These are phyloP conservation scores for Columba janthina DNA, from an alignment of 2,113 vertebrate genomes.

Conservation along the genomic window DNA sequence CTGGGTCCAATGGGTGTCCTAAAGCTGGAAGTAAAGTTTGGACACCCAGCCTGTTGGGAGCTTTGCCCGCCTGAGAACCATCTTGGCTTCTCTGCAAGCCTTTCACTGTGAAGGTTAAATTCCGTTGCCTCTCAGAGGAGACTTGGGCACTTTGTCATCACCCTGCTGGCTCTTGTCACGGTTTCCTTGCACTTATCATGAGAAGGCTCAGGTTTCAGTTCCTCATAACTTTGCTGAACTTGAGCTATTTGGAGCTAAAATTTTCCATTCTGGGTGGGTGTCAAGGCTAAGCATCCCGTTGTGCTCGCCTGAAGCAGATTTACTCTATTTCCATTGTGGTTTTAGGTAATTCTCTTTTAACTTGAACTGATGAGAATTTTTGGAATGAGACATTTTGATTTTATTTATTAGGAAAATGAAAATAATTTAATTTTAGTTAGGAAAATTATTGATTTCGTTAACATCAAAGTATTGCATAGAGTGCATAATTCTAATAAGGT, in stretches of 20 bases:
- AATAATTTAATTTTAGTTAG: neutral
- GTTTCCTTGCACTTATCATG: neutral
- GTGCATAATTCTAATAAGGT: neutral
- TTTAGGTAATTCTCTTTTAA: neutral
- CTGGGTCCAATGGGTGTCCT: neutral
- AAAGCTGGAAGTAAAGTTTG: neutral
- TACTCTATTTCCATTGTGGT: neutral
- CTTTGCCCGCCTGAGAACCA: neutral
- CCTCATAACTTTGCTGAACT: neutral
- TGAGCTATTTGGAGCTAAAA: neutral
- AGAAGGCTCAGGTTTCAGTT: slow-evolving; percentile 3
- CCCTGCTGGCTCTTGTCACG: neutral
- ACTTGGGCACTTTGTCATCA: neutral
- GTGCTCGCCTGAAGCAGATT: neutral
- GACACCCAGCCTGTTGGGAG: accelerated
- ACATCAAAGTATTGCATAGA: neutral
- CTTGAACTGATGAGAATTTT: neutral
- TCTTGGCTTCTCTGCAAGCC: neutral
- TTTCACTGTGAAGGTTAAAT: neutral
- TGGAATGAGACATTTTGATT: neutral
- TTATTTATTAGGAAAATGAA: neutral
- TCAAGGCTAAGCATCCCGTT: neutral
- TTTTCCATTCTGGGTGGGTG: neutral
- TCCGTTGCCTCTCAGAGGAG: accelerated
- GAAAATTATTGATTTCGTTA: neutral